Evolutionary conservation across 2,113 vertebrate genomes (phyloP).

Genomic region (Oryzias woworae): DNA sequence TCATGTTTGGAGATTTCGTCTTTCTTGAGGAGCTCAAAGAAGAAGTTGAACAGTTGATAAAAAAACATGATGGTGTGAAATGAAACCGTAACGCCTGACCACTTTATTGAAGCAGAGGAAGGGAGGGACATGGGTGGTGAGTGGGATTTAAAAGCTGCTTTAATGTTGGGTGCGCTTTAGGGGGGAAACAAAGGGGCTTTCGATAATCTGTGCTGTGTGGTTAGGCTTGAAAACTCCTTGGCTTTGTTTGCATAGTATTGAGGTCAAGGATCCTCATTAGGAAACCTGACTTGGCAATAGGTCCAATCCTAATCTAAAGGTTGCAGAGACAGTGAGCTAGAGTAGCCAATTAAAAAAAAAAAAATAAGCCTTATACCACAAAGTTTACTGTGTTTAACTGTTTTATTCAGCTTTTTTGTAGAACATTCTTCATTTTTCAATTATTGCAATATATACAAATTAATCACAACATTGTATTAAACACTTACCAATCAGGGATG

Average conservation of each 20-base stretch:
- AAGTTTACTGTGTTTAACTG: constrained; percentile 6
- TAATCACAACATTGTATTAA: no score
- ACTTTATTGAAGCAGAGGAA: constrained; percentile 41
- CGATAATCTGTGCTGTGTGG: constrained; percentile 38
- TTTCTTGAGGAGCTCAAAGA: constrained; percentile 50
- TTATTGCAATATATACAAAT: no score
- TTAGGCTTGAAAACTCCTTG: constrained; percentile 36
- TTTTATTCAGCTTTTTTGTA: constrained; percentile 43
- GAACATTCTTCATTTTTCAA: neutral
- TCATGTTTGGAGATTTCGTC: constrained; percentile 69
- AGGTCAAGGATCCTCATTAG: constrained; percentile 26
- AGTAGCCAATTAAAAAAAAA: constrained; percentile 4
- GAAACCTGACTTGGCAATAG: constrained; percentile 8
- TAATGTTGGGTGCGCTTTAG: constrained; percentile 38
- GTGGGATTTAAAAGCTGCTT: constrained; percentile 51
- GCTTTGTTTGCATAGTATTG: constrained; percentile 34
- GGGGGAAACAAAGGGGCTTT: constrained; percentile 62
- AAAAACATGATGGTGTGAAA: constrained; percentile 63
- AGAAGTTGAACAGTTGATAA: constrained; percentile 64
- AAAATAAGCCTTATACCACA: neutral
- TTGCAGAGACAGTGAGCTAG: constrained; percentile 26
- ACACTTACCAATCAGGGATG: no score
- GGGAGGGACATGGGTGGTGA: constrained; percentile 36
- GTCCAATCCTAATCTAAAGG: constrained; percentile 38
- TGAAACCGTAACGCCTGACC: neutral